Evolutionary conservation across 2,797 vertebrate genomes (phyloP).

Genomic region (Acridotheres tristis): DNA sequence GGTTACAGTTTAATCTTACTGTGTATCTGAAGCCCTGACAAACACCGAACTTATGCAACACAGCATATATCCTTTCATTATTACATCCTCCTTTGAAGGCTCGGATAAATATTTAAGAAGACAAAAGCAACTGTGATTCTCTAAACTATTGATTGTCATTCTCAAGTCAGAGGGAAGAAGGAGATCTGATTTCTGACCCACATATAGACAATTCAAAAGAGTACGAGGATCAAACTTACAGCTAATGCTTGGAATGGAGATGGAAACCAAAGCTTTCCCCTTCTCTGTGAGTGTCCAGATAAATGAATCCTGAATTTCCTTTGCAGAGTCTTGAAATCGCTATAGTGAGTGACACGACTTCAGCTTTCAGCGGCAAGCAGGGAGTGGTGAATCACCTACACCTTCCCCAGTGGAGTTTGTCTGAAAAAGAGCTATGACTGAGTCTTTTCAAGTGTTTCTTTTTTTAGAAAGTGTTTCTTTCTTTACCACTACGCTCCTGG

Average conservation of each 20-base stretch:
- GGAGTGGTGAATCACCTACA: neutral
- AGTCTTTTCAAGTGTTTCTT: neutral
- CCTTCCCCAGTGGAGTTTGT: neutral
- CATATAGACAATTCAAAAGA: neutral
- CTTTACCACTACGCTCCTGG: neutral
- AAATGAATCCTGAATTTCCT: neutral
- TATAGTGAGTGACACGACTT: accelerated
- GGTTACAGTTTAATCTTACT: neutral
- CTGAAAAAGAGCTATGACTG: neutral
- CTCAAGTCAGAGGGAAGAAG: neutral
- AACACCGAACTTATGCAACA: neutral
- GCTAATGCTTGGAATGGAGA: neutral
- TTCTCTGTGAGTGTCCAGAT: neutral
- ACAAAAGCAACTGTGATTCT: neutral
- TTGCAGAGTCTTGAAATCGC: neutral
- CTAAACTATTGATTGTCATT: neutral
- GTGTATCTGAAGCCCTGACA: neutral
- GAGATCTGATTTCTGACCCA: neutral
- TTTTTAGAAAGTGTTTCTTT: neutral
- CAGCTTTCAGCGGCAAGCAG: neutral
- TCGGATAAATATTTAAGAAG: neutral
- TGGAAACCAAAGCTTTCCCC: neutral
- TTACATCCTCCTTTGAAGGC: neutral
- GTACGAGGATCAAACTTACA: neutral
- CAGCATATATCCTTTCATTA: neutral